phyloP scores from a whole-genome alignment of 2,797 vertebrate species.

The Liasis olivaceus region DNA sequence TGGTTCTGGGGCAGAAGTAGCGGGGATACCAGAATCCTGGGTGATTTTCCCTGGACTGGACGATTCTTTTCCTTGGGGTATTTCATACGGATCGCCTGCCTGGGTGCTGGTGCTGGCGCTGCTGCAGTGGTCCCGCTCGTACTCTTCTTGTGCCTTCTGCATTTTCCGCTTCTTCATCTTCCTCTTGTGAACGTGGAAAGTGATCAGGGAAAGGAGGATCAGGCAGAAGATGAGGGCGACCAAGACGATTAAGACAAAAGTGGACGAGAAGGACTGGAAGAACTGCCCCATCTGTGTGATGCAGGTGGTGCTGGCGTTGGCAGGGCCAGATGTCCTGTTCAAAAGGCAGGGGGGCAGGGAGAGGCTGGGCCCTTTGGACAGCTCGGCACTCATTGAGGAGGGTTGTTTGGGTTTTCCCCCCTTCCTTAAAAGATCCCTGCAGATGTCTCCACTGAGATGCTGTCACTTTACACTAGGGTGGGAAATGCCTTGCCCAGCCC shows the following conservation, averaged over 20 bases:
- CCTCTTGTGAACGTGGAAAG: slow-evolving; percentile 94
- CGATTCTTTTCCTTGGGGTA: slow-evolving; percentile 42
- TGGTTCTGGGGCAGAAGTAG: slow-evolving; percentile 53
- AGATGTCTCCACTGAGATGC: slow-evolving; percentile 21
- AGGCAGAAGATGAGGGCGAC: slow-evolving; percentile 90
- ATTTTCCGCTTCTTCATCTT: slow-evolving; percentile 96
- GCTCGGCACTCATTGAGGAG: slow-evolving; percentile 85
- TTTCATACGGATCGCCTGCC: slow-evolving; percentile 74
- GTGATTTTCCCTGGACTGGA: slow-evolving; percentile 63
- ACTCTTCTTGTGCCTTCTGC: slow-evolving; percentile 94
- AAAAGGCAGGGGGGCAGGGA: slow-evolving; percentile 83
- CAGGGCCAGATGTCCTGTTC: slow-evolving; percentile 78
- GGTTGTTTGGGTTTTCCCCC: slow-evolving; percentile 68
- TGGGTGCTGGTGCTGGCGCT: slow-evolving; percentile 67
- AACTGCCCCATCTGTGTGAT: slow-evolving; percentile 86
- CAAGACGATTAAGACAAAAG: slow-evolving; percentile 90
- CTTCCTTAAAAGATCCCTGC: slow-evolving; percentile 20
- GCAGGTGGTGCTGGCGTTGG: slow-evolving; percentile 81
- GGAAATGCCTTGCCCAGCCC: slow-evolving; percentile 37
- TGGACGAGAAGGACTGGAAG: slow-evolving; percentile 92
- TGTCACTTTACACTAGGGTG: neutral
- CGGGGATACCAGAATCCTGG: slow-evolving; percentile 68
- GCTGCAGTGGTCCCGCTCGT: slow-evolving; percentile 91
- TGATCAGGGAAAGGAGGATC: slow-evolving; percentile 91
- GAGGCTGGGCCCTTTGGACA: slow-evolving; percentile 83